Evolutionary conservation across 2,888 invertebrate species (phyloP).

Genomic region (Deroplatys truncata): DNA sequence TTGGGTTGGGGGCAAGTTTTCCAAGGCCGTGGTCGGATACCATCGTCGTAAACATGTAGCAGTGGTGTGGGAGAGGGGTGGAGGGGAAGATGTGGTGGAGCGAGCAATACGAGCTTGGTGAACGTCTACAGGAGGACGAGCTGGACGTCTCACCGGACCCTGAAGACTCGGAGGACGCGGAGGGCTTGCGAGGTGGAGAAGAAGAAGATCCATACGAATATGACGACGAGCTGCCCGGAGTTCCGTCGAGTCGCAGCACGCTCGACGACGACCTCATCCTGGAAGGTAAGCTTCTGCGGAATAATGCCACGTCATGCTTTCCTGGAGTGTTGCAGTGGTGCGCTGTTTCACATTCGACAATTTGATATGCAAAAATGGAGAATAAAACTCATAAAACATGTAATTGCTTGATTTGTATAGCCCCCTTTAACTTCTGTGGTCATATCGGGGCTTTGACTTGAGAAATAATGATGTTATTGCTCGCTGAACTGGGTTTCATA

Average conservation of each 20-base stretch:
- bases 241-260: slow-evolving; percentile 22
- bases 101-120: neutral
- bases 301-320: neutral
- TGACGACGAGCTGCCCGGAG: slow-evolving; percentile 44
- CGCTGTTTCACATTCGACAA: neutral
- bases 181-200: slow-evolving; percentile 12
- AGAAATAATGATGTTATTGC: too few species aligned
- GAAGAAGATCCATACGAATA: slow-evolving; percentile 47
- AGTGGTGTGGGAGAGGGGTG: neutral
- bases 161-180: slow-evolving; percentile 17
- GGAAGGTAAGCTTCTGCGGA: slow-evolving; percentile 35
- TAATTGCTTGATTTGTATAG: too few species aligned
- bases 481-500: too few species aligned
- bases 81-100: neutral
- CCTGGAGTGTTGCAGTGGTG: neutral
- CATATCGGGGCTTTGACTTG: too few species aligned
- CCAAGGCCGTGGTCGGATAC: neutral
- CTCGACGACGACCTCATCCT: slow-evolving; percentile 38
- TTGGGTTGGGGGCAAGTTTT: neutral
- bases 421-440: too few species aligned
- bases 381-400: too few species aligned
- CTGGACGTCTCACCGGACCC: slow-evolving; percentile 21
- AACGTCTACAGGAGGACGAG: neutral
- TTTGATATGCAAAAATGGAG: too few species aligned
- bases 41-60: neutral